Percentiles rank a stretch among this genome's conserved stretches.
phyloP scores from a whole-genome alignment of 2,888 invertebrate species.

The Melieria crassipennis region DNA sequence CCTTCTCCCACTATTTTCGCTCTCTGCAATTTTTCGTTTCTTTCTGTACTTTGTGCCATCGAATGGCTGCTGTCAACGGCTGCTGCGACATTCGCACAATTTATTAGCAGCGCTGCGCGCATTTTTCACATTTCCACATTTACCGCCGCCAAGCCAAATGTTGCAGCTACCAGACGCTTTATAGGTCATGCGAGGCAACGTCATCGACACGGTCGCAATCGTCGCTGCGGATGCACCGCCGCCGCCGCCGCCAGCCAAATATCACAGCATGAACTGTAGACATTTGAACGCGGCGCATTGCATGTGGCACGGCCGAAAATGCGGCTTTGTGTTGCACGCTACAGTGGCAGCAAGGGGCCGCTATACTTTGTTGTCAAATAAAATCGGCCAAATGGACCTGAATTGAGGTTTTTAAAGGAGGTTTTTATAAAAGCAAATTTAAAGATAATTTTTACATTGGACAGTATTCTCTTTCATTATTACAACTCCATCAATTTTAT shows the following conservation, averaged over 20 bases:
- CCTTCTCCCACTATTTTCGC: background rate
- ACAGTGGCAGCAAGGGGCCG: too few species aligned
- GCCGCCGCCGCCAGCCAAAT: slow-evolving; percentile 28
- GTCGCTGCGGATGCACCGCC: too few species aligned
- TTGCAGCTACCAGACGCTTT: background rate
- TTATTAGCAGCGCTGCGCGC: slow-evolving; percentile 26
- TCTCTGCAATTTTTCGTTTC: background rate
- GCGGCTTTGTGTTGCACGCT: too few species aligned
- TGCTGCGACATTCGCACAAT: slow-evolving; percentile 26
- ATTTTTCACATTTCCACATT: slow-evolving; percentile 11
- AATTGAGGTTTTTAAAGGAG: too few species aligned
- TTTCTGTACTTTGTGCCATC: background rate
- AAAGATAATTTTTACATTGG: too few species aligned
- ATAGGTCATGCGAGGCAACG: slow-evolving; percentile 27
- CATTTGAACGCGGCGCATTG: slow-evolving; percentile 29
- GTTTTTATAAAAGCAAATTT: too few species aligned
- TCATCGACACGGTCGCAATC: background rate
- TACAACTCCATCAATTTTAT: too few species aligned
- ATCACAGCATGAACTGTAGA: slow-evolving; percentile 40
- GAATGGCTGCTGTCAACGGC: background rate
- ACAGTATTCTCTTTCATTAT: too few species aligned
- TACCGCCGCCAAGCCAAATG: too few species aligned
- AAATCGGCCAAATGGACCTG: too few species aligned
- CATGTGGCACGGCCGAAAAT: background rate
- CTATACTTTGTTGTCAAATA: too few species aligned